Conservation (phyloP, 2,888 invertebrate species). For the Cephonodes hylas region DNA sequence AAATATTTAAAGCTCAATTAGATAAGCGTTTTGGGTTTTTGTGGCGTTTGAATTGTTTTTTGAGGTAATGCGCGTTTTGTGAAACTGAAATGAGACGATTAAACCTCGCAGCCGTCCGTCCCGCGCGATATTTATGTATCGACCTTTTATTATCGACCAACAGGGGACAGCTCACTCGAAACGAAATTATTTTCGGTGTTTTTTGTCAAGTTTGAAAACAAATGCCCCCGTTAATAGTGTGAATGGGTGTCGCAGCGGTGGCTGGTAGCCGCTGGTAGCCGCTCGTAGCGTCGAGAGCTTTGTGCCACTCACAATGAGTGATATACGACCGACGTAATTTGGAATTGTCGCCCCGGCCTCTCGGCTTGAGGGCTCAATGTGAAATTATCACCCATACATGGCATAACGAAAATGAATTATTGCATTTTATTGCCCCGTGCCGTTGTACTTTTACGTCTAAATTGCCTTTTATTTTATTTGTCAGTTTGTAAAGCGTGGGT, state of each 20-base stretch:
- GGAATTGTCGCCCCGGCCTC: conserved; percentile 70
- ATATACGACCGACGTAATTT: conserved; percentile 77
- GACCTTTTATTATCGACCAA: conserved; percentile 59
- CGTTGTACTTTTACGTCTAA: conserved; percentile 51
- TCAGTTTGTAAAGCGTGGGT: conserved; percentile 37
- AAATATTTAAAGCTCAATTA: conserved; percentile 81
- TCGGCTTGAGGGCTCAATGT: conserved; percentile 63
- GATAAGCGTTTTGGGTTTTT: conserved; percentile 77
- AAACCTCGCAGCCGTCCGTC: conserved; percentile 25
- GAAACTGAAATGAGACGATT: conserved; percentile 58
- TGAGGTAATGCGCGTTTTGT: conserved; percentile 63
- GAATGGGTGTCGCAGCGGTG: conserved; percentile 61
- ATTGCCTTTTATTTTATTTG: conserved; percentile 48
- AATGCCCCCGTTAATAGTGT: conserved; percentile 72
- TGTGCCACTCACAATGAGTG: conserved; percentile 79
- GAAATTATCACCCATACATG: conserved; percentile 77
- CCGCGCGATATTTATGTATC: conserved; percentile 21
- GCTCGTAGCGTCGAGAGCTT: conserved; percentile 65
- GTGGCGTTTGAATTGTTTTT: conserved; percentile 75
- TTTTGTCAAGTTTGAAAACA: conserved; percentile 74
- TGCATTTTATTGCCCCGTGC: conserved; percentile 65
- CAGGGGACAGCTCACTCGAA: conserved; percentile 51
- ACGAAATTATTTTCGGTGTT: conserved; percentile 68
- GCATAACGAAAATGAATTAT: conserved; percentile 81
- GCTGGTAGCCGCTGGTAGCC: conserved; percentile 71